These are phyloP conservation scores for Nycticryphes semicollaris DNA, from an alignment of 2,113 vertebrate genomes.

Conservation along the genomic window DNA sequence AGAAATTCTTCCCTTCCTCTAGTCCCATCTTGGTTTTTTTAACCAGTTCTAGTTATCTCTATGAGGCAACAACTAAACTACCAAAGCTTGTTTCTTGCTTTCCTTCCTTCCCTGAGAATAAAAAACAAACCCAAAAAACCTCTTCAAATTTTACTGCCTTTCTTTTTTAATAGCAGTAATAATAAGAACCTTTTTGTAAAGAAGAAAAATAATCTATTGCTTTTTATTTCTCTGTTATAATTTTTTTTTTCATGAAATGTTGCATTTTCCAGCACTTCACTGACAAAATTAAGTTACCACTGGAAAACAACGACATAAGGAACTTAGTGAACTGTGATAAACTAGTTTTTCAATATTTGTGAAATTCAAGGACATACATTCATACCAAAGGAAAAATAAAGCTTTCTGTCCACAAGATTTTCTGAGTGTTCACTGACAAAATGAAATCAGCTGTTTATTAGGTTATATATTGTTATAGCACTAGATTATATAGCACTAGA, in stretches of 20 bases:
- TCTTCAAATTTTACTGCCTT: not conserved
- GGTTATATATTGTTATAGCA: not conserved
- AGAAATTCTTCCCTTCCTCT: not conserved
- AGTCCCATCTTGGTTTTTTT: not conserved
- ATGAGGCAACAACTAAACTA: not conserved
- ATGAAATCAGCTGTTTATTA: not conserved
- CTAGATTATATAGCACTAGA: not conserved
- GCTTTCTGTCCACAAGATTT: not conserved
- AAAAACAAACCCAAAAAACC: not conserved
- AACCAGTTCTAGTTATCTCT: not conserved
- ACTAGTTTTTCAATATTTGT: constrained; percentile 25
- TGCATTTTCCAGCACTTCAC: constrained; percentile 14
- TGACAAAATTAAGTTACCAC: constrained; percentile 51
- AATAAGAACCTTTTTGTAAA: not conserved
- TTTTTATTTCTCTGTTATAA: not conserved
- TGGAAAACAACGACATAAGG: constrained; percentile 50
- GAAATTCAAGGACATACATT: constrained; percentile 42
- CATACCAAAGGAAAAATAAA: not conserved
- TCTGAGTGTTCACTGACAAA: constrained; percentile 18
- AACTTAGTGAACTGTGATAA: constrained; percentile 50
- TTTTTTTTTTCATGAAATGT: constrained; percentile 40
- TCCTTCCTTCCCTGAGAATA: not conserved
- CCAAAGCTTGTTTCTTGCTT: not conserved
- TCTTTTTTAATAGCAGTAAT: not conserved
- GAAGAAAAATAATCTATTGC: not conserved